Base-by-base conservation (phyloP, 53 echinoderm and acorn worm species). In the Zoroaster sp. region DNA sequence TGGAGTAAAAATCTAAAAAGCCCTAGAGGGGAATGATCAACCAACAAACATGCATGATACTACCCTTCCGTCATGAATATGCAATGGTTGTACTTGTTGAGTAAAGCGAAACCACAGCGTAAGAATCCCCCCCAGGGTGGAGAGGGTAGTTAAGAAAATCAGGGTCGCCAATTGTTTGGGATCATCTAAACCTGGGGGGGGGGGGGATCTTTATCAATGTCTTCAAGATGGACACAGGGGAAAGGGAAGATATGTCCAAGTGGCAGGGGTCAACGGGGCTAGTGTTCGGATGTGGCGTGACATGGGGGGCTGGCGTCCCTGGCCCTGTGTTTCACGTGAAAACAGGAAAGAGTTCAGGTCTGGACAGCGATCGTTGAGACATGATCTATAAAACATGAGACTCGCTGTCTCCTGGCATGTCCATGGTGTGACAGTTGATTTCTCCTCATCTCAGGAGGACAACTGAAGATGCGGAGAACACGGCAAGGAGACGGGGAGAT, bases 381-480 rank as follows among this genome's bases (percentile, higher is more conserved):
- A 21, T 81, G 81, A 81, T 81, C 81, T 81, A 81, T 81, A 81
- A 81, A 81, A 81, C 81, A 81, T 81, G 81, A 81, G 81, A 81
- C 81, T 81, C 42, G 23, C 59, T 78, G 78, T 78, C 78, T 78
- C 78, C 78, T 54, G 10, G 55, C 78, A 21, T 35, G 59, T 78
- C 78, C 78, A 78, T 7, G 28, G 78, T 54, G 35, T 55, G 78
- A 78, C 59, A 38, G 78, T 78, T 59, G 78, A 81, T 66, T 66
- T 74, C 74, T 74, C 43, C 40, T 74, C 74, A 40, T 66, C 66
- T 81, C 67, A 13, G 5, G 32, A 66, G 35, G 41, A 54, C 36
- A 52, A 78, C 78, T 30, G 39, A 78, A 18, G 59, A 54, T 59
- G 78, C 30, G 55, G 78, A 53, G 23, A 39, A 35, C 18, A 78